Conservation (phyloP, 2,797 vertebrate genomes). For the Gallinago solitaria region DNA sequence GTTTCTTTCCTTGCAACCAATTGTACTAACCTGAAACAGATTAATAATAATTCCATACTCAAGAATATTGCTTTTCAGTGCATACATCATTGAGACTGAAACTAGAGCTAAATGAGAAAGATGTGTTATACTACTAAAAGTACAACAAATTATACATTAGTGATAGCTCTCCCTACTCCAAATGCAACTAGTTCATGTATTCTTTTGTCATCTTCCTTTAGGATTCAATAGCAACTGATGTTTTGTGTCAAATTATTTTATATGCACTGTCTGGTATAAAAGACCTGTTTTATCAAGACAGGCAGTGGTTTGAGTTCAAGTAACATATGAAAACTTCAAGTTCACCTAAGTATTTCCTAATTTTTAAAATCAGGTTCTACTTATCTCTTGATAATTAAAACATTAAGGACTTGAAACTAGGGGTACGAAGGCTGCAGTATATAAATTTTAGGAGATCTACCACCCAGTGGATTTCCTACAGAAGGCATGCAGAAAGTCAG, state of each 20-base stretch:
- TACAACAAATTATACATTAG: not conserved
- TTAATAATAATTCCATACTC: not conserved
- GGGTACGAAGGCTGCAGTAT: rapidly evolving
- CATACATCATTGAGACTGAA: not conserved
- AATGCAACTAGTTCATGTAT: not conserved
- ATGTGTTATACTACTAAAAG: not conserved
- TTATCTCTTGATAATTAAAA: not conserved
- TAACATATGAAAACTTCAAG: not conserved
- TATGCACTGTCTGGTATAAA: not conserved
- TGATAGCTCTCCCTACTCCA: not conserved
- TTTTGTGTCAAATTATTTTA: not conserved
- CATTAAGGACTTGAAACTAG: not conserved
- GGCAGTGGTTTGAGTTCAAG: not conserved
- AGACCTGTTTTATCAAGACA: not conserved
- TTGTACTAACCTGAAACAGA: not conserved
- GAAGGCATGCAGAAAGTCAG: not conserved
- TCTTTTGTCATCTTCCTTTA: not conserved
- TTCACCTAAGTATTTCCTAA: not conserved
- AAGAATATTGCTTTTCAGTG: not conserved
- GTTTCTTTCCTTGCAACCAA: not conserved
- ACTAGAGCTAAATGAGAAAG: not conserved
- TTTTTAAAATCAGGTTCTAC: not conserved
- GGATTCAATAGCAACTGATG: not conserved
- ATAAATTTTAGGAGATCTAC: not conserved
- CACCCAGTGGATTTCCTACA: not conserved